phyloP scores from a whole-genome alignment of 2,113 vertebrate species.

The Cyanistes caeruleus region DNA sequence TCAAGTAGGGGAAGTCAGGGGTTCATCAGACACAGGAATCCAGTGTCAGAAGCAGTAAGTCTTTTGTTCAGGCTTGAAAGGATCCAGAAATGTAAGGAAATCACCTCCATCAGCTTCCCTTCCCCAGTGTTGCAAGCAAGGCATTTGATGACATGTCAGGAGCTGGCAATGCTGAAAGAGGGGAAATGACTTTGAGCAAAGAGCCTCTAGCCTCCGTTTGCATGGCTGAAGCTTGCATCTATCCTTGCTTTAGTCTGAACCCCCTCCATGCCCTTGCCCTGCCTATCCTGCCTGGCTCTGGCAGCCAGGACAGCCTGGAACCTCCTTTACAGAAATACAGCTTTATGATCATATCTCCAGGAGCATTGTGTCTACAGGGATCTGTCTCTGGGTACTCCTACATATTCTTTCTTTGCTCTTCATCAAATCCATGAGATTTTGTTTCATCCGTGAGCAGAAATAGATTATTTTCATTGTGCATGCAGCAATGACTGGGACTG shows the following conservation, averaged over 20 bases:
- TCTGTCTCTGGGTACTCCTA: background rate
- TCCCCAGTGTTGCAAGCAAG: background rate
- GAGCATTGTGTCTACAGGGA: background rate
- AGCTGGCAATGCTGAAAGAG: background rate
- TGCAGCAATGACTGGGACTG: background rate
- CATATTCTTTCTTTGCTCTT: background rate
- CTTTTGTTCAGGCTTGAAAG: slow-evolving; percentile 2
- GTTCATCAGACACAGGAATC: background rate
- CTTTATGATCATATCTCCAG: background rate
- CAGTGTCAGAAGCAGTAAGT: slow-evolving; percentile 14
- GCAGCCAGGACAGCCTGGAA: background rate
- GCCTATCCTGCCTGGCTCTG: background rate
- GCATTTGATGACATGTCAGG: background rate
- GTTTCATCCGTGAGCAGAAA: background rate
- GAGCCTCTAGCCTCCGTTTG: background rate
- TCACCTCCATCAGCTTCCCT: background rate
- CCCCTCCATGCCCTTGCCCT: background rate
- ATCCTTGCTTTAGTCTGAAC: background rate
- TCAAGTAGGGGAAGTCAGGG: background rate
- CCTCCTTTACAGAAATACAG: background rate
- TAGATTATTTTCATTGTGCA: background rate
- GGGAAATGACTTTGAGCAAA: background rate
- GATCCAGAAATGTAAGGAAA: background rate
- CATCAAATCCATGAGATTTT: background rate
- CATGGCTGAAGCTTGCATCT: background rate